Percentiles rank a stretch among this genome's conserved stretches.
These are phyloP conservation scores for Cacatua alba DNA, from an alignment of 2,113 vertebrate genomes.

Conservation along the genomic window DNA sequence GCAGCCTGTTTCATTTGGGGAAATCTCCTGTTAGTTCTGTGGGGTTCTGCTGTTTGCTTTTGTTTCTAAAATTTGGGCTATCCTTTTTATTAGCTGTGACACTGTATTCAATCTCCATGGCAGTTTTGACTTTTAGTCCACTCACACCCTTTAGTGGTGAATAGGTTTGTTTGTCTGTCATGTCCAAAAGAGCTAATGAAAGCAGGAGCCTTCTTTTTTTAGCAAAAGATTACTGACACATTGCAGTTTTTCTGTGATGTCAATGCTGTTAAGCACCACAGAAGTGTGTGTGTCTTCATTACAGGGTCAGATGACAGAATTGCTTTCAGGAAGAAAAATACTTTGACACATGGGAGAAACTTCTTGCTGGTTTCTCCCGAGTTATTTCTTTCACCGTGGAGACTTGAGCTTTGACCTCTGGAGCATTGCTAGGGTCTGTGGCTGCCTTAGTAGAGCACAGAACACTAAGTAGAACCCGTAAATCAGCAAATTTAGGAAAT, in stretches of 20 bases:
- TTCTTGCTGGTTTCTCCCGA: not conserved
- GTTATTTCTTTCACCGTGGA: not conserved
- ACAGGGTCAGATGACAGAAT: not conserved
- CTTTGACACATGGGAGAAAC: not conserved
- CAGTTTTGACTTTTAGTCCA: not conserved
- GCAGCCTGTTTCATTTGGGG: not conserved
- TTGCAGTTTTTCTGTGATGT: not conserved
- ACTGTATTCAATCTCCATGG: not conserved
- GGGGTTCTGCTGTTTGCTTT: not conserved
- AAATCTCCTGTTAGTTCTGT: not conserved
- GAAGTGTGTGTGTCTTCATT: not conserved
- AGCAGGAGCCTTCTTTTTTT: not conserved
- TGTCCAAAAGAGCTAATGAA: not conserved
- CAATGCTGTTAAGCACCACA: not conserved
- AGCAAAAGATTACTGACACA: not conserved
- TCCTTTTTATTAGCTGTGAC: not conserved
- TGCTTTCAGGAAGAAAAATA: not conserved
- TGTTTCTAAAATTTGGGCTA: not conserved
- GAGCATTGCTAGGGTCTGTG: not conserved
- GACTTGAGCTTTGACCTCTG: not conserved
- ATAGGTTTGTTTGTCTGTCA: not conserved
- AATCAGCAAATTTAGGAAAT: not conserved
- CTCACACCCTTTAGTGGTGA: not conserved
- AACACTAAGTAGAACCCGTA: not conserved
- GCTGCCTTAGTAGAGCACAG: not conserved